These are phyloP conservation scores for Diarsia mendica DNA, from an alignment of 2,888 invertebrate species.

Conservation along the genomic window DNA sequence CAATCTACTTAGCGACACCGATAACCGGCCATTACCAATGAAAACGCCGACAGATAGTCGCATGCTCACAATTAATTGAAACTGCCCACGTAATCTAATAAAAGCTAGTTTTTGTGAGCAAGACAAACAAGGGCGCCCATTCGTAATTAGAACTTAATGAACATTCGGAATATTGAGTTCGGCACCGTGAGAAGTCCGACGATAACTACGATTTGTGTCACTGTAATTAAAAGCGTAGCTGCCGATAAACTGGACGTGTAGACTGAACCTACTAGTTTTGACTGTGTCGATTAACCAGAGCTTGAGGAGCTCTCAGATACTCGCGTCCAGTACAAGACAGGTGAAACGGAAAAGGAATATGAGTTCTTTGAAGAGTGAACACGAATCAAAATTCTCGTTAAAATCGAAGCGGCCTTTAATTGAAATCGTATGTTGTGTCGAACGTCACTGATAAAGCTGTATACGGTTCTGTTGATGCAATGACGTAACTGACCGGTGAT, in stretches of 20 bases:
- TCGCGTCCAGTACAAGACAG: slow-evolving; percentile 60
- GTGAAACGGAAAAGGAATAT: slow-evolving; percentile 66
- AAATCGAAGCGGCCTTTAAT: slow-evolving; percentile 87
- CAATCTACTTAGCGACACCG: slow-evolving; percentile 87
- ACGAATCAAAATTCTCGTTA: slow-evolving; percentile 82
- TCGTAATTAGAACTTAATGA: slow-evolving; percentile 90
- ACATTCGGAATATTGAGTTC: slow-evolving; percentile 88
- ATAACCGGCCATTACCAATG: slow-evolving; percentile 87
- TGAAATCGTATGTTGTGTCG: slow-evolving; percentile 89
- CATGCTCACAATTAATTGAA: slow-evolving; percentile 89
- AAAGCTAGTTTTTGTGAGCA: slow-evolving; percentile 89
- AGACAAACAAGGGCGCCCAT: slow-evolving; percentile 90
- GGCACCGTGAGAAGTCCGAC: slow-evolving; percentile 89
- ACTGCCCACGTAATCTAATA: slow-evolving; percentile 90
- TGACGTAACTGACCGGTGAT: slow-evolving; percentile 71
- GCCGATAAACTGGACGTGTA: slow-evolving; percentile 87
- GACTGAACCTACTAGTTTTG: slow-evolving; percentile 85
- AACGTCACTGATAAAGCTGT: slow-evolving; percentile 83
- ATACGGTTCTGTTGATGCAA: slow-evolving; percentile 76
- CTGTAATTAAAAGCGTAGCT: slow-evolving; percentile 90
- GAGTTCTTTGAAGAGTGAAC: slow-evolving; percentile 79
- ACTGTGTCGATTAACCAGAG: slow-evolving; percentile 83
- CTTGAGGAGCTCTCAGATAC: slow-evolving; percentile 73
- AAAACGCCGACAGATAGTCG: slow-evolving; percentile 87
- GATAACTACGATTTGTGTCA: slow-evolving; percentile 90